Percentiles rank a stretch among this genome's conserved stretches.
Conservation (phyloP, 2,797 vertebrate genomes). For the Poecilia picta region DNA sequence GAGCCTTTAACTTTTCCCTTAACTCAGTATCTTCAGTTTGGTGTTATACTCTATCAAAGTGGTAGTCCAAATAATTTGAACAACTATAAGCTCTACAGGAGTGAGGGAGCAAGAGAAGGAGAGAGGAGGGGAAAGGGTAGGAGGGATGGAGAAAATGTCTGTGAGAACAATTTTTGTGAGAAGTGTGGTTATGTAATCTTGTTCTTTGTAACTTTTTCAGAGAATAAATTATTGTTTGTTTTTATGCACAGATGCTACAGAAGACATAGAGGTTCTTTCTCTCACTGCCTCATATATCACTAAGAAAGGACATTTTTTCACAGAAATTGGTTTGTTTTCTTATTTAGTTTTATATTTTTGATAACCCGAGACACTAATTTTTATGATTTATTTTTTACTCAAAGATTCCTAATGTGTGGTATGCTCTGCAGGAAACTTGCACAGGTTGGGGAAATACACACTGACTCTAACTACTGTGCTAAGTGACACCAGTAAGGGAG, state of each 20-base stretch:
- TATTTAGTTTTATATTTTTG: neutral
- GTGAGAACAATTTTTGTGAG: neutral
- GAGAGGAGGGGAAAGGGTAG: no score
- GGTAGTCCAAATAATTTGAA: no score
- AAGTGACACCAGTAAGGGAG: conserved; percentile 68
- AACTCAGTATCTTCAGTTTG: no score
- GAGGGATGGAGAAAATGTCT: no score
- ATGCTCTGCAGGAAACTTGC: conserved; percentile 80
- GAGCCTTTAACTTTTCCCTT: neutral
- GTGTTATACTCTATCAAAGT: no score
- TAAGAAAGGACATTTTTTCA: conserved; percentile 90
- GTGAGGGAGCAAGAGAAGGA: no score
- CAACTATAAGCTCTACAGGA: no score
- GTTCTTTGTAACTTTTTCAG: neutral
- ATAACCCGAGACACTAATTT: neutral
- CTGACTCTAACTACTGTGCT: conserved; percentile 84
- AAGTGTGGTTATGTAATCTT: neutral
- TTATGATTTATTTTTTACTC: neutral
- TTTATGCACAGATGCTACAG: conserved; percentile 72
- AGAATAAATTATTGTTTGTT: neutral
- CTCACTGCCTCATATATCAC: conserved; percentile 80
- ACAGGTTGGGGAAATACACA: conserved; percentile 85
- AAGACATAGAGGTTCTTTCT: conserved; percentile 78
- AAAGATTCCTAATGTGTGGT: neutral
- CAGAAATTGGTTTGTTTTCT: conserved; percentile 84